phyloP scores from a whole-genome alignment of 1,140 invertebrate species.

The Lepidurus arcticus region DNA sequence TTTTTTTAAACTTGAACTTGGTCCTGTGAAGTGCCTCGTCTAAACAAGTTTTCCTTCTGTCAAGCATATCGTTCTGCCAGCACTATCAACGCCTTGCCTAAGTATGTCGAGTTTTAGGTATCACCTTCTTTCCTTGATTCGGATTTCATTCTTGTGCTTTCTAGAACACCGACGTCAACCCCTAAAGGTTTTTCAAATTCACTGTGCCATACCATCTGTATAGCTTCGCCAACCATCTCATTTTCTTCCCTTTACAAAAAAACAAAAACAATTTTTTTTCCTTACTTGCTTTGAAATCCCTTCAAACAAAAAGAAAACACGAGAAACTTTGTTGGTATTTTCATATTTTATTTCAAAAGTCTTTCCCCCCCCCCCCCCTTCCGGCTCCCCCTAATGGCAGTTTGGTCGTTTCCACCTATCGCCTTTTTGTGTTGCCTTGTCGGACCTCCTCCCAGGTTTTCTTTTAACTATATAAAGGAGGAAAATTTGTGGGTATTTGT shows the following conservation, averaged over 20 bases:
- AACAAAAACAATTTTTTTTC: background rate
- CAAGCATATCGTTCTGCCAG: slow-evolving; percentile 18
- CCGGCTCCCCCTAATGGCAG: background rate
- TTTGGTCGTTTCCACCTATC: slow-evolving; percentile 1
- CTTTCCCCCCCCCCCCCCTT: background rate
- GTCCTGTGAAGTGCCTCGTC: background rate
- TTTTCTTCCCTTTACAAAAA: background rate
- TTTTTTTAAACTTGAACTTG: background rate
- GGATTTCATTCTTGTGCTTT: background rate
- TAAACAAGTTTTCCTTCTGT: slow-evolving; percentile 8
- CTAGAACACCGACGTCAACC: background rate
- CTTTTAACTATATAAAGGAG: background rate
- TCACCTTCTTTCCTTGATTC: background rate
- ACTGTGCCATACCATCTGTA: slow-evolving; percentile 18
- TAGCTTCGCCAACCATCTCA: slow-evolving; percentile 18
- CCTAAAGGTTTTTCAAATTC: background rate
- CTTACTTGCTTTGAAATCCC: background rate
- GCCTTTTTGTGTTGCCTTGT: slow-evolving; percentile 9
- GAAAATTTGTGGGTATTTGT: background rate
- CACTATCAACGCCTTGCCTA: background rate
- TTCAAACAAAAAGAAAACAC: background rate
- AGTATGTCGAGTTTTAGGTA: background rate
- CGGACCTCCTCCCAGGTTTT: background rate
- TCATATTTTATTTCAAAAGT: slow-evolving; percentile 3
- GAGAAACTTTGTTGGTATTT: slow-evolving; percentile 9